These are phyloP conservation scores for Sylvietta virens DNA, from an alignment of 2,113 vertebrate species.

Conservation along the genomic window DNA sequence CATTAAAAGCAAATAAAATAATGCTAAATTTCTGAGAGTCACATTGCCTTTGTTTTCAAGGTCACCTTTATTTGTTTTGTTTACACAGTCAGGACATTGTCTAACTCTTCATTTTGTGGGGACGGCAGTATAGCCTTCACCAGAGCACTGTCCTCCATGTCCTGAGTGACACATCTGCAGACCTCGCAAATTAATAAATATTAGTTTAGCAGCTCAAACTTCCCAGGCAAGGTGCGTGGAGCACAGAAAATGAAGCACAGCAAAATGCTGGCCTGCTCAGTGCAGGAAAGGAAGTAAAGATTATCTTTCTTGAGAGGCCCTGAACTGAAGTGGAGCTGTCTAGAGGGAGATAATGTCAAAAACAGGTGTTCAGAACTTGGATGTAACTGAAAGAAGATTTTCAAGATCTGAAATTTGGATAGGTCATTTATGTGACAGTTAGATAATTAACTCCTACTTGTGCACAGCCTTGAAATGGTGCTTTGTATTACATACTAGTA, in stretches of 20 bases:
- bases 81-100: background rate
- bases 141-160: rapidly evolving
- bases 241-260: background rate
- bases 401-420: background rate
- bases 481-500: background rate
- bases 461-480: background rate
- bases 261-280: background rate
- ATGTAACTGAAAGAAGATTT: background rate
- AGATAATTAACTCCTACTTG: background rate
- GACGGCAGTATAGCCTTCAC: background rate
- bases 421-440: background rate
- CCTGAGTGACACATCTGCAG: background rate
- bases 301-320: background rate
- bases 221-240: background rate
- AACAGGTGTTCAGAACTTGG: background rate
- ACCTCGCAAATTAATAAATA: background rate
- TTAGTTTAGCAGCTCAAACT: background rate
- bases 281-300: background rate
- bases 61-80: background rate
- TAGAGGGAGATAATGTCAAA: background rate
- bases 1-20: background rate
- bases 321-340: background rate
- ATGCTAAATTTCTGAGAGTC: background rate
- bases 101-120: background rate
- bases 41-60: background rate